Evolutionary conservation across 2,888 invertebrate species (phyloP), one percentile per base, ranked within the genome.

Genomic region (Pimpla rufipes): DNA sequence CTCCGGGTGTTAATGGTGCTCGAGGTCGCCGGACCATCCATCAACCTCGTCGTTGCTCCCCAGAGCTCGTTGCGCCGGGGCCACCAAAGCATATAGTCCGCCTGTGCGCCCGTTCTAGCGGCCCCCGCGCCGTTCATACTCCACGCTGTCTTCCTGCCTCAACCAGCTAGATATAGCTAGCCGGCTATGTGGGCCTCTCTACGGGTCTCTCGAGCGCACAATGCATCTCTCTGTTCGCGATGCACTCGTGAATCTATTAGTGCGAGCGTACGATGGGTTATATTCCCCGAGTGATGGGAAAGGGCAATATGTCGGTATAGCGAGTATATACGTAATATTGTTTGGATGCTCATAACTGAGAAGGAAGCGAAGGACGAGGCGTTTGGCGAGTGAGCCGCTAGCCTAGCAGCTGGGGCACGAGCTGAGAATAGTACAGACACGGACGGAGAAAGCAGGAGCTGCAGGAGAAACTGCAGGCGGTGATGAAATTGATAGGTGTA

Each of bases 171-270:
- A 59, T 59, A 59, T n/a, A n/a, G 57, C 29, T 23, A 2, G 16
- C 35, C 35, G 13, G 62, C 78, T 73, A 73, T 62, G 74, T 80
- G 64, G 55, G 47, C 75, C 45, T n/a, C n/a, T 52, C 29, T 5
- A 29, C 29, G n/a, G 73, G 40, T 76, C 80, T 80, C 84, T 80
- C 70, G 47, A 85, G 81, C 80, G 11, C 64, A 86, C 81, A 87
- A 87, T 87, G 79, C 79, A 70, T 42, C 81, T 78, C 85, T 81
- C 75, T 78, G 85, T 83, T 86, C 86, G 70, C 79, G 87, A 86
- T 86, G 79, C 85, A 87, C 86, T 86, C 85, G 86, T 87, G 87
- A 87, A 90, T 91, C 91, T 91, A 90, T 90, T 89, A 90, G 87
- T 84, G 55, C 62, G 50, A 73, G 87, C 86, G 88, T 89, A 87